Conservation (phyloP, 2,113 vertebrate species). For the Xiphophorus couchianus region DNA sequence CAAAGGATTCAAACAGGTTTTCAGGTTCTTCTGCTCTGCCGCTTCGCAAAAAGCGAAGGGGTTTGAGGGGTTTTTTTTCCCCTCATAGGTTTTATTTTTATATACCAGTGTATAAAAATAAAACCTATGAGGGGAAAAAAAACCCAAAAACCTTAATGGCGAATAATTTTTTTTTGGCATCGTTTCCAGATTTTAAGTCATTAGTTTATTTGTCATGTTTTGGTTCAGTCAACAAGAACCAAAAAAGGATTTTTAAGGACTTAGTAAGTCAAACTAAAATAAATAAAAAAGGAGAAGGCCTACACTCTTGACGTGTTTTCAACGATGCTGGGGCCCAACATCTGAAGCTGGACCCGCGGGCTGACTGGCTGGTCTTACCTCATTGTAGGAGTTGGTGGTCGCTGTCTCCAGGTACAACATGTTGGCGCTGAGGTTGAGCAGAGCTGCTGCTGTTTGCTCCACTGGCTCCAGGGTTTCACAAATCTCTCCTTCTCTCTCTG, state of each 20-base stretch:
- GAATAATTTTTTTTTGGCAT: no score
- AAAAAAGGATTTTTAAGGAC: not conserved
- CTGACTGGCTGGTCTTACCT: constrained; percentile 85
- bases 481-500: constrained; percentile 86
- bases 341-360: constrained; percentile 9
- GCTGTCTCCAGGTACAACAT: constrained; percentile 99
- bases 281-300: not conserved
- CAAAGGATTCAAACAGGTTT: constrained; percentile 19
- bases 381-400: constrained; percentile 92
- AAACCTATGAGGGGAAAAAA: not conserved
- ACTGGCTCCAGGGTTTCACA: constrained; percentile 96
- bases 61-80: no score
- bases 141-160: not conserved
- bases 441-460: constrained; percentile 93
- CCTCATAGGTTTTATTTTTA: no score
- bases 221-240: not conserved
- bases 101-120: no score
- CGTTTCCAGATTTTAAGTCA: not conserved
- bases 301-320: constrained; percentile 8
- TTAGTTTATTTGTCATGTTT: not conserved
- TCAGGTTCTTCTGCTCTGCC: constrained; percentile 54
- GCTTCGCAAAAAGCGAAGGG: constrained; percentile 12
- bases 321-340: not conserved
- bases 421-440: constrained; percentile 98
- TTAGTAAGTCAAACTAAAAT: no score